These are phyloP conservation scores for Steinernema scapterisci DNA, from an alignment of 2,888 invertebrate species.

Conservation along the genomic window DNA sequence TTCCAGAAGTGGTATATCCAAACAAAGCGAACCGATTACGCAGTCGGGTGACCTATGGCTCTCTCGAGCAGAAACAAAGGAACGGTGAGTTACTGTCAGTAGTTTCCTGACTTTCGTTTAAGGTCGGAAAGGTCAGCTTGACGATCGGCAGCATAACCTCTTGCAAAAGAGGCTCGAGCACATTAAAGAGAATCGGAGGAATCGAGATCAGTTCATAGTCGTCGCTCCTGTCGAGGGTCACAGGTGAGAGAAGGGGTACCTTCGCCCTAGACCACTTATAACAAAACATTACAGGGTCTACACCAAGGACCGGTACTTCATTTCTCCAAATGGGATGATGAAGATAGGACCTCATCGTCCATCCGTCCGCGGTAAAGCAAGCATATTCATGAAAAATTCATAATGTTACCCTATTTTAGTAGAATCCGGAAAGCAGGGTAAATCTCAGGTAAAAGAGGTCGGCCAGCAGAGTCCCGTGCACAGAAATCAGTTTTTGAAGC, in stretches of 20 bases:
- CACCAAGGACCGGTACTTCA: constrained; percentile 34
- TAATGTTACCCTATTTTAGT: background rate
- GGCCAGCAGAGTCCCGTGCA: constrained; percentile 10
- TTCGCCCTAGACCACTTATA: background rate
- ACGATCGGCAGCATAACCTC: background rate
- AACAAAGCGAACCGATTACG: background rate
- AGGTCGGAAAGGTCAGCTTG: background rate
- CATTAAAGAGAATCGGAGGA: constrained; percentile 31
- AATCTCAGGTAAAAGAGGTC: constrained; percentile 28
- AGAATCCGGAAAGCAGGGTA: background rate
- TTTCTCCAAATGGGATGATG: constrained; percentile 1
- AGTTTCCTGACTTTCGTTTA: no score
- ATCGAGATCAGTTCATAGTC: constrained; percentile 34
- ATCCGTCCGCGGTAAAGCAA: background rate
- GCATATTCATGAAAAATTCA: background rate
- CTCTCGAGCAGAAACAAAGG: background rate
- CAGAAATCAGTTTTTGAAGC: constrained; percentile 35
- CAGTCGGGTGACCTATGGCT: background rate
- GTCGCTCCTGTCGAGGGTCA: constrained; percentile 43
- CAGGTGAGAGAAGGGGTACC: constrained; percentile 30
- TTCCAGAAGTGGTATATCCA: constrained; percentile 36
- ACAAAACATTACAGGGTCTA: constrained; percentile 3
- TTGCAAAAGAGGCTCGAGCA: constrained; percentile 13
- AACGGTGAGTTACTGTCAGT: no score
- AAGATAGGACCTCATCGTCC: background rate